A percentile compares a stretch with the other conserved stretches of the same genome.
phyloP scores from a whole-genome alignment of 2,888 invertebrate species.

The Lasioglossum leucozonium region DNA sequence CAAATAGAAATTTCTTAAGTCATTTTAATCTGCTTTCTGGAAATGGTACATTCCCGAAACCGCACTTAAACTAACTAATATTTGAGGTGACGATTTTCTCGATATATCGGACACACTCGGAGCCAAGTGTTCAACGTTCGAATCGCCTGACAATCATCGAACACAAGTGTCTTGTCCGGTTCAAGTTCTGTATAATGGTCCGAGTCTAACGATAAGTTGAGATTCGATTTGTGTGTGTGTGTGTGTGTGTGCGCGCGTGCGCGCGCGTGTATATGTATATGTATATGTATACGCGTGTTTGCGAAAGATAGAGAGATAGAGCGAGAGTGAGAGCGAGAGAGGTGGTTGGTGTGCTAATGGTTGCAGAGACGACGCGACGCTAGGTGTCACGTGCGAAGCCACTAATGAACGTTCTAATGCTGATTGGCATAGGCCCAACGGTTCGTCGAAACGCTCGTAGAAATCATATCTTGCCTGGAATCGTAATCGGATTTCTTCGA shows the following conservation, averaged over 20 bases:
- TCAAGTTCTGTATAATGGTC: conserved; percentile 1
- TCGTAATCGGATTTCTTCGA: conserved; percentile 72
- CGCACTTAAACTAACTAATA: not conserved
- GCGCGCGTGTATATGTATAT: too few relatives aligned
- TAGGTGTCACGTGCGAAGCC: conserved; percentile 61
- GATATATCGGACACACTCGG: not conserved
- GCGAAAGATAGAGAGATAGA: conserved; percentile 7
- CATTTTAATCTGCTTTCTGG: too few relatives aligned
- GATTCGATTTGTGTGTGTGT: not conserved
- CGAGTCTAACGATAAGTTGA: not conserved
- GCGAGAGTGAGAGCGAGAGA: not conserved
- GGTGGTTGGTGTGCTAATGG: conserved; percentile 52
- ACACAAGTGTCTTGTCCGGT: not conserved
- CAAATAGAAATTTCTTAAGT: too few relatives aligned
- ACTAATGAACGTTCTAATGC: conserved; percentile 70
- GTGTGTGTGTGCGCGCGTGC: not conserved
- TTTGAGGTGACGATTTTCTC: not conserved
- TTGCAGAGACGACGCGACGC: conserved; percentile 64
- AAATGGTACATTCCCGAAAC: too few relatives aligned
- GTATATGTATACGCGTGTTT: not conserved
- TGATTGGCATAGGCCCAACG: conserved; percentile 64
- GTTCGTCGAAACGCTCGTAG: conserved; percentile 57
- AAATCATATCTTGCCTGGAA: conserved; percentile 73
- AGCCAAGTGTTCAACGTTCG: not conserved
- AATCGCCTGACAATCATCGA: not conserved